These are phyloP conservation scores for Leucophenga varia DNA, from an alignment of 1,140 invertebrate genomes.

Conservation along the genomic window DNA sequence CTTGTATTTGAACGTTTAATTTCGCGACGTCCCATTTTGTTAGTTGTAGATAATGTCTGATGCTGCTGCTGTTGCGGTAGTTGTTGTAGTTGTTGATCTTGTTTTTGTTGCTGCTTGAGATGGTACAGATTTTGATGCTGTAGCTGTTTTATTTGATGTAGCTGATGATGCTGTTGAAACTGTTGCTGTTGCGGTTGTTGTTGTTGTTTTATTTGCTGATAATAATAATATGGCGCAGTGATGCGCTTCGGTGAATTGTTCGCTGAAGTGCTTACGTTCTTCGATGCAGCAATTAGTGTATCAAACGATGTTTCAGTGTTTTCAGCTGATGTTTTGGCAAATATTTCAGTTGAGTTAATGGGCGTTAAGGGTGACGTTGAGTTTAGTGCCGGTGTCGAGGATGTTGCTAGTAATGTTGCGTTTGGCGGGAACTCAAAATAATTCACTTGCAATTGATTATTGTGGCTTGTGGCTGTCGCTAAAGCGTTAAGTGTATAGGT, in stretches of 20 bases:
- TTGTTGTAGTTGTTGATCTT: slow-evolving; percentile 15
- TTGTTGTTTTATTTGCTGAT: slow-evolving; percentile 3
- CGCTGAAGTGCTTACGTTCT: slow-evolving; percentile 22
- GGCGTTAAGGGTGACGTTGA: slow-evolving; percentile 10
- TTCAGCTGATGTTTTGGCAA: slow-evolving; percentile 18
- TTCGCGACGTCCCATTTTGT: slow-evolving; percentile 51
- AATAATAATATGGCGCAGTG: slow-evolving; percentile 9
- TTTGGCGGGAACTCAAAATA: slow-evolving; percentile 48
- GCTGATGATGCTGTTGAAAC: slow-evolving; percentile 13
- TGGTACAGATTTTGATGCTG: no score
- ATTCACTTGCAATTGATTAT: slow-evolving; percentile 45
- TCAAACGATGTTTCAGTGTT: no score
- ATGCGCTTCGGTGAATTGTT: slow-evolving; percentile 19
- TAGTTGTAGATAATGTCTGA: slow-evolving; percentile 19
- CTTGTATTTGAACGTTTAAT: slow-evolving; percentile 55
- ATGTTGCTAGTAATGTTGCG: slow-evolving; percentile 22
- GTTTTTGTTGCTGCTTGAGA: slow-evolving; percentile 10
- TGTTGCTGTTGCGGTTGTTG: no score
- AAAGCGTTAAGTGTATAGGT: neutral
- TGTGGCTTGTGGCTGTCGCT: slow-evolving; percentile 26
- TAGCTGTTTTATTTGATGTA: slow-evolving; percentile 3
- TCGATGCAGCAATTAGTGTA: slow-evolving; percentile 8
- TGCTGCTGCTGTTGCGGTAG: slow-evolving; percentile 17
- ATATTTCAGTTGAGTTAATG: no score
- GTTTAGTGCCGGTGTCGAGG: slow-evolving; percentile 42